Conservation (phyloP, 2,797 vertebrate species). For the Gymnopithys bicolor region DNA sequence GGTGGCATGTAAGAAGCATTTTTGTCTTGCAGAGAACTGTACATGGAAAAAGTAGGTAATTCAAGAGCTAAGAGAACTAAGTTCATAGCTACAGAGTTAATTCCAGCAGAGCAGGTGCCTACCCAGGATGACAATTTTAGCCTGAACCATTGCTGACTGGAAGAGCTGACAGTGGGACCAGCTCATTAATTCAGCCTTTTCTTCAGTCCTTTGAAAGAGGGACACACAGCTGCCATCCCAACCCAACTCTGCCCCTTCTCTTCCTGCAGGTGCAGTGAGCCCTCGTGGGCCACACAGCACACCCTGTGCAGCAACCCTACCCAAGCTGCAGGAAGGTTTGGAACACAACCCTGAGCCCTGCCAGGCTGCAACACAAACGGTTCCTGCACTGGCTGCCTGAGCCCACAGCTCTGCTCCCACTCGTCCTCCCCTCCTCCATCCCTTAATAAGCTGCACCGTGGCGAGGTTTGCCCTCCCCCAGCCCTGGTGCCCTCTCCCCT, state of each 20-base stretch:
- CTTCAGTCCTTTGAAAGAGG: background rate
- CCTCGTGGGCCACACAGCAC: background rate
- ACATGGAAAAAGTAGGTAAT: background rate
- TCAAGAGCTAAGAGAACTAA: background rate
- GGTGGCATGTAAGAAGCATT: background rate
- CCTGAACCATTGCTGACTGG: background rate
- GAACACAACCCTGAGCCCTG: conserved; percentile 16
- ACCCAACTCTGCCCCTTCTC: background rate
- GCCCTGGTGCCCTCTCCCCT: background rate
- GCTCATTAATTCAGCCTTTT: background rate
- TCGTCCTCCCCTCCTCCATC: conserved; percentile 45
- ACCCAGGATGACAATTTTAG: background rate
- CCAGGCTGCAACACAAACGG: conserved; percentile 36
- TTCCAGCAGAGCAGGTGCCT: background rate
- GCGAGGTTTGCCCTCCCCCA: conserved; percentile 5
- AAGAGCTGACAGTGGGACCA: background rate
- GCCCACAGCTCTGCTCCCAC: conserved; percentile 35
- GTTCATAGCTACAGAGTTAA: background rate
- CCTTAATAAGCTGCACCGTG: conserved; percentile 6
- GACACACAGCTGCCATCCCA: background rate
- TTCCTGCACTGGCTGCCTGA: background rate
- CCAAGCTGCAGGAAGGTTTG: background rate
- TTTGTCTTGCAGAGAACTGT: background rate
- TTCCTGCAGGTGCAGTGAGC: background rate
- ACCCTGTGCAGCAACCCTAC: background rate